Base-by-base conservation (phyloP, 2,113 vertebrate species). In the Perca schrenkii region DNA sequence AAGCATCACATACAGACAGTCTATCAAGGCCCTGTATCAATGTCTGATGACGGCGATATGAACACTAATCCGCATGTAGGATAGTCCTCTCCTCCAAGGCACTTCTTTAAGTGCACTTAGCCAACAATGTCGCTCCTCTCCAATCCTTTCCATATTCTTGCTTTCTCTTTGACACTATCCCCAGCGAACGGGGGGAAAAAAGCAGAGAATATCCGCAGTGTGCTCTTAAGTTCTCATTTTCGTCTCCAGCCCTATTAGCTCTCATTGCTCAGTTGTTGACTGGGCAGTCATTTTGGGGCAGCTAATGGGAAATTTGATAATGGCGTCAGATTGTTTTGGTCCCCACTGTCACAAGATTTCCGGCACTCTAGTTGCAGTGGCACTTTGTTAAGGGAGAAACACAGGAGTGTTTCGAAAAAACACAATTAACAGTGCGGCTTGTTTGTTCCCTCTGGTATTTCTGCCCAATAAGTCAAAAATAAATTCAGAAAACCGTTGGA, bases 1-100 rank as follows among this genome's bases (percentile, higher is more conserved):
- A 83, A 73, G 76, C 78, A 94, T 90, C 89, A 94, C 95, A 95
- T 86, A 62, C 80, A 81, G 79, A 78, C 84, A 57, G 83, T 66
- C 85, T 91, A 82, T 90, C 89, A 88, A 87, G 89, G 87, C 86
- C 53, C 69, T 47, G 72, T 92, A 89, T 95, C 93, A 72, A 69
- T 82, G 83, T 72, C 70, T 86, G 93, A 94, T 94, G 91, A 87
- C 47, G 52, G 89, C 80, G 80, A 96, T 95, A 95, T 84, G 77
- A 91, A 28, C 80, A 65, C 92, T 88, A 94, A 96, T 95, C 93
- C 92, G 80, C 94, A 90, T 86, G 93, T 91, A 87, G 95, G 94
- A 94, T 72, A 76, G 88, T 91, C 91, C 79, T 62, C 84, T 92
- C 91, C 88, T 90, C 75, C 73, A 50, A 86, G 86, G 91, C 84